phyloP scores from a whole-genome alignment of 2,797 vertebrate genomes.

The Nannoperca obscura region DNA sequence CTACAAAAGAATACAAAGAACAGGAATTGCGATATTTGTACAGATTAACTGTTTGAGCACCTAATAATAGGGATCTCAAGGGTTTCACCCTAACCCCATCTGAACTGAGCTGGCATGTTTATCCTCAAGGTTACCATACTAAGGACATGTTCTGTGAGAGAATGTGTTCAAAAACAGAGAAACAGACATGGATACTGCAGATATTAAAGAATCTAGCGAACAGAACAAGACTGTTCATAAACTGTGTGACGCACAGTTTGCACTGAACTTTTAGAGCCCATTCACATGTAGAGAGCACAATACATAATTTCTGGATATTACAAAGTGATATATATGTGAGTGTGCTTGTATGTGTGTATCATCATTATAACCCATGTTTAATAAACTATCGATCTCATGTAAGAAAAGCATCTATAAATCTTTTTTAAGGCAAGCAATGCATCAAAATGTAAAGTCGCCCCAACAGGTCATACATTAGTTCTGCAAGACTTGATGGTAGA shows the following conservation, averaged over 20 bases:
- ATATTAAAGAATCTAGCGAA: not conserved
- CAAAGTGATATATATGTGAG: not conserved
- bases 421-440: not conserved
- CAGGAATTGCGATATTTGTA: constrained; percentile 20
- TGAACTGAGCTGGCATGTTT: constrained; percentile 4
- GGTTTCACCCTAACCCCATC: not conserved
- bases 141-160: not conserved
- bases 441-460: not conserved
- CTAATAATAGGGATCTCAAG: not conserved
- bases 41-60: constrained; percentile 20
- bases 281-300: constrained; percentile 26
- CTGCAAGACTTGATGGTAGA: not conserved
- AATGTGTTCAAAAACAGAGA: not conserved
- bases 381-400: not conserved
- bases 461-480: not conserved
- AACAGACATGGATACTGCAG: not conserved
- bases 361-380: not conserved
- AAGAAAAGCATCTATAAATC: not conserved
- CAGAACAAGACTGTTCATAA: constrained; percentile 12
- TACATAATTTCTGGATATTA: constrained; percentile 28
- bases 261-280: constrained; percentile 24
- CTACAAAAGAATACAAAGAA: constrained; percentile 18
- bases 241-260: constrained; percentile 1
- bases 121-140: not conserved
- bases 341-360: not conserved